Percentiles rank a stretch among this genome's conserved stretches.
phyloP scores from a whole-genome alignment of 2,113 vertebrate genomes.

The Archilochus colubris region DNA sequence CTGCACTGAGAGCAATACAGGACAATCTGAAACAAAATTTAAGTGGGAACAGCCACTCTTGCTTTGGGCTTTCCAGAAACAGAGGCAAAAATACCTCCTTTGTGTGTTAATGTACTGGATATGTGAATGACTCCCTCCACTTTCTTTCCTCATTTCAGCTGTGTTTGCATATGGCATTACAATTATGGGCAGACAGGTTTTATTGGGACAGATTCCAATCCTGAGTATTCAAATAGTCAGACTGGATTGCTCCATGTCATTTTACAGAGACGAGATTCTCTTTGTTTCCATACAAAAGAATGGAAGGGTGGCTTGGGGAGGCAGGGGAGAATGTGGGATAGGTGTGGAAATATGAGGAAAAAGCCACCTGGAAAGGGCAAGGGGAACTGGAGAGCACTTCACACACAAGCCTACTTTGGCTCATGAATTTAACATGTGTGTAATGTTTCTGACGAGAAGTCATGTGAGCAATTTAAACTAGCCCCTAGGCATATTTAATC shows the following conservation, averaged over 20 bases:
- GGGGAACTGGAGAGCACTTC: not conserved
- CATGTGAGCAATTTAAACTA: constrained; percentile 66
- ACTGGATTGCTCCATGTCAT: not conserved
- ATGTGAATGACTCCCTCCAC: not conserved
- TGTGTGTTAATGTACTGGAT: not conserved
- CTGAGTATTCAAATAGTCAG: not conserved
- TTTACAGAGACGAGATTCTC: not conserved
- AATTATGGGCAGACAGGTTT: not conserved
- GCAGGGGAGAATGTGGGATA: not conserved
- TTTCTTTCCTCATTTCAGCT: not conserved
- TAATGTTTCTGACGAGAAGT: constrained; percentile 46
- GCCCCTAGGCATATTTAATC: constrained; percentile 57
- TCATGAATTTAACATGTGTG: constrained; percentile 62
- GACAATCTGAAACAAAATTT: not conserved
- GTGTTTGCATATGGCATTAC: not conserved
- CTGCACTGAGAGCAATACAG: not conserved
- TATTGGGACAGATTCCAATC: not conserved
- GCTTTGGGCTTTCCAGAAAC: not conserved
- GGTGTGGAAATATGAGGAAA: constrained; percentile 14
- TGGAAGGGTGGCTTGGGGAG: not conserved
- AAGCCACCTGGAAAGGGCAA: constrained; percentile 51
- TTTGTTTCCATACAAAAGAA: not conserved
- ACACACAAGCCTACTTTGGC: constrained; percentile 27
- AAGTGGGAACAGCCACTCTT: not conserved
- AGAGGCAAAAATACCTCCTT: not conserved